Evolutionary conservation across 1,140 invertebrate genomes (phyloP).

Genomic region (Oreohelix idahoensis): DNA sequence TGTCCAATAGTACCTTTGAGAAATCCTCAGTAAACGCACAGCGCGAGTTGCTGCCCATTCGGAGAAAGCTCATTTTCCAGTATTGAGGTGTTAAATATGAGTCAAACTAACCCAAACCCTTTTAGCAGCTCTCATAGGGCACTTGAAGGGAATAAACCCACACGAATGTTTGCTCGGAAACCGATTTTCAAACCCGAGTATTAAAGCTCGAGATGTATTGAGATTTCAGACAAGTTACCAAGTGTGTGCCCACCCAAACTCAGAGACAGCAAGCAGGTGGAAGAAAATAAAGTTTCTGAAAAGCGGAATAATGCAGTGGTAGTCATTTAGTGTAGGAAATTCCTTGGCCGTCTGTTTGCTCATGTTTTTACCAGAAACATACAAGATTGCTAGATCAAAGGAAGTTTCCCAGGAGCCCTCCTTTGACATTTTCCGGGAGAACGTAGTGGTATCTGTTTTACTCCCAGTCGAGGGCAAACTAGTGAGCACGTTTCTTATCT

Average conservation of each 20-base stretch:
- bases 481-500: no score
- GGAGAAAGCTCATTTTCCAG: neutral
- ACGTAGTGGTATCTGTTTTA: no score
- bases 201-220: neutral
- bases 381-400: constrained; percentile 12
- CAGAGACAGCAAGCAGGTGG: neutral
- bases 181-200: neutral
- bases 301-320: neutral
- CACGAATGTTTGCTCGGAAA: constrained; percentile 13
- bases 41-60: neutral
- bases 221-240: neutral
- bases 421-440: neutral
- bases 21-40: neutral
- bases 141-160: neutral
- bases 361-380: constrained; percentile 18
- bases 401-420: neutral
- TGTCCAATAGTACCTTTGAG: neutral
- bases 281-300: neutral
- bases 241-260: neutral
- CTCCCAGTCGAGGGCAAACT: no score
- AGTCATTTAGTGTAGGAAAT: neutral
- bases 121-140: neutral
- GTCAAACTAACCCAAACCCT: constrained; percentile 13
- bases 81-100: constrained; percentile 4
- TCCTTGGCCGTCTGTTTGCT: constrained; percentile 25